phyloP scores from a whole-genome alignment of 2,797 vertebrate genomes.

The Bufotes viridis region DNA sequence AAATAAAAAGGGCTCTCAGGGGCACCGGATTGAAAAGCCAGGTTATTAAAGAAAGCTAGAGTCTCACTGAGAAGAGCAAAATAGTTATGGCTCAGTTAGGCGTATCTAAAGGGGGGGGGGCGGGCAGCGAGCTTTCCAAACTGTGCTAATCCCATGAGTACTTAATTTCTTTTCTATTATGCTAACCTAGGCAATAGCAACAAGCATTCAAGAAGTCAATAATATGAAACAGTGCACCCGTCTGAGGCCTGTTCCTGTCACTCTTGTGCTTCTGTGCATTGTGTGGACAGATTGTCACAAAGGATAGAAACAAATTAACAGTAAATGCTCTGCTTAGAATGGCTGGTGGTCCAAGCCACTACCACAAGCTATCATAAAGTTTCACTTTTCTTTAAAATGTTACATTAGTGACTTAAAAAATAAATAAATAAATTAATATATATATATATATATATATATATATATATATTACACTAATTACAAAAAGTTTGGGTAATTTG shows the following conservation, averaged over 20 bases:
- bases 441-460: too few relatives aligned
- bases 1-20: slow-evolving; percentile 83
- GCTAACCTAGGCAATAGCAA: slow-evolving; percentile 76
- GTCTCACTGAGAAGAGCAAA: slow-evolving; percentile 90
- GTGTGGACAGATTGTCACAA: slow-evolving; percentile 19
- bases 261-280: slow-evolving; percentile 14
- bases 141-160: slow-evolving; percentile 90
- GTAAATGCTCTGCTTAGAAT: slow-evolving; percentile 5
- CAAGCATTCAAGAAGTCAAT: slow-evolving; percentile 80
- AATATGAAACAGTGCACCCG: slow-evolving; percentile 75
- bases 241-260: slow-evolving; percentile 35
- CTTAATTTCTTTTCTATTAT: slow-evolving; percentile 89
- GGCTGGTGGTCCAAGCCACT: background rate
- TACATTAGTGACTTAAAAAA: background rate
- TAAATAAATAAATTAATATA: background rate
- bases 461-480: too few relatives aligned
- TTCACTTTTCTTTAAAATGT: background rate
- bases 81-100: slow-evolving; percentile 89
- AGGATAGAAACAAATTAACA: slow-evolving; percentile 27
- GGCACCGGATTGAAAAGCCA: slow-evolving; percentile 78
- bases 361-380: slow-evolving; percentile 3
- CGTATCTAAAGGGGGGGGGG: slow-evolving; percentile 87
- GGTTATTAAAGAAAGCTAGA: slow-evolving; percentile 97
- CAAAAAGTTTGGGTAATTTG: too few relatives aligned
- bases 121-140: slow-evolving; percentile 87